These are phyloP conservation scores for Heterotilapia buettikoferi DNA, from an alignment of 2,113 vertebrate genomes.

Conservation along the genomic window DNA sequence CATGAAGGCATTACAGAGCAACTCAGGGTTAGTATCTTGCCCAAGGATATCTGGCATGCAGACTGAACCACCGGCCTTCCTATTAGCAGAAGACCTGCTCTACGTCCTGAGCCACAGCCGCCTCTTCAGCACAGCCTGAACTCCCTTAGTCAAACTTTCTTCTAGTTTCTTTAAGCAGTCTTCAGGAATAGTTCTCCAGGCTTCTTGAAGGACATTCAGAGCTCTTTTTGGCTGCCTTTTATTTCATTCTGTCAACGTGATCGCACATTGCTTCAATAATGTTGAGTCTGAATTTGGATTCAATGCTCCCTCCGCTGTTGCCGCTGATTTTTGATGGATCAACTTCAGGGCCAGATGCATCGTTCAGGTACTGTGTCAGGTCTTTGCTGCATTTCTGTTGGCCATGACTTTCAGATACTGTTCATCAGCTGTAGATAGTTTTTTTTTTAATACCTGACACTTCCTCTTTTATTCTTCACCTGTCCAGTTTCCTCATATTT, in stretches of 20 bases:
- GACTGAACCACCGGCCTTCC: not conserved
- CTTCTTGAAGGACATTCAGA: not conserved
- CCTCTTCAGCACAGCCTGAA: not conserved
- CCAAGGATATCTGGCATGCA: not conserved
- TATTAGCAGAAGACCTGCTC: not conserved
- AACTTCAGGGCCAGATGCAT: not conserved
- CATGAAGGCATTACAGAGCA: not conserved
- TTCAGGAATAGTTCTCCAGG: not conserved
- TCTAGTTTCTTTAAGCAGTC: not conserved
- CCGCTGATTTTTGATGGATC: not conserved
- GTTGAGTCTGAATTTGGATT: not conserved
- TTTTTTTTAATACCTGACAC: not conserved
- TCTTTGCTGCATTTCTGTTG: not conserved
- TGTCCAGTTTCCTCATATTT: not conserved
- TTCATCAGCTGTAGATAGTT: not conserved
- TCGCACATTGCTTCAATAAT: not conserved
- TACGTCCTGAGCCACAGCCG: not conserved
- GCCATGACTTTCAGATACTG: not conserved
- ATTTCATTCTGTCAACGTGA: not conserved
- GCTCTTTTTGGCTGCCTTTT: not conserved
- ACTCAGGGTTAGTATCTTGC: not conserved
- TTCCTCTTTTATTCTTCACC: not conserved
- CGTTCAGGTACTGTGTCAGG: not conserved
- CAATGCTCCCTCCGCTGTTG: not conserved
- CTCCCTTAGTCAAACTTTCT: not conserved